These are phyloP conservation scores for Xenopus petersii DNA, from an alignment of 2,797 vertebrate species.

Conservation along the genomic window DNA sequence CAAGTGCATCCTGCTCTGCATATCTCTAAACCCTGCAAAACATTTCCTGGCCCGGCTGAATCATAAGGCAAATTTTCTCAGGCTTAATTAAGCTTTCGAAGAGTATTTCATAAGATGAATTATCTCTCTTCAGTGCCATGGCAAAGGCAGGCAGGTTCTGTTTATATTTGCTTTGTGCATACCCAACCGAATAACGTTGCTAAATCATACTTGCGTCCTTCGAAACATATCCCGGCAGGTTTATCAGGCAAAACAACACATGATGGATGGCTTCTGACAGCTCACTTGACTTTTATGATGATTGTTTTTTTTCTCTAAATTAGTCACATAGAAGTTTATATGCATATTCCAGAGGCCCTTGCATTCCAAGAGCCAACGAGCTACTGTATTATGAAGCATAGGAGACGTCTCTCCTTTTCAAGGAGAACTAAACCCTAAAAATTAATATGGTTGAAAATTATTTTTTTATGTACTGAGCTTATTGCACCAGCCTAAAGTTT, in stretches of 20 bases:
- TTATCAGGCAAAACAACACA: neutral
- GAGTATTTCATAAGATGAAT: conserved; percentile 18
- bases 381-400: no score
- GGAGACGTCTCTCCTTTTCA: no score
- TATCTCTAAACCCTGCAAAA: neutral
- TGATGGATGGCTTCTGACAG: neutral
- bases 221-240: conserved; percentile 55
- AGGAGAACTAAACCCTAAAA: no score
- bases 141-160: conserved; percentile 49
- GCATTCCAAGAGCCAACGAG: no score
- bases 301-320: no score
- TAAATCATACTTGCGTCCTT: conserved; percentile 52
- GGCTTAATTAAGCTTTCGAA: conserved; percentile 15
- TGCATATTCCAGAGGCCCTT: no score
- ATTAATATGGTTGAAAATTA: no score
- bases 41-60: neutral
- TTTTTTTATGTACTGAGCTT: no score
- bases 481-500: no score
- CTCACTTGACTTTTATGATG: neutral
- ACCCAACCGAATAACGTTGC: conserved; percentile 39
- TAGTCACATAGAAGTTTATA: no score
- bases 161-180: conserved; percentile 50
- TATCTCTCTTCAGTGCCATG: conserved; percentile 42
- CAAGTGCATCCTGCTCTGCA: neutral
- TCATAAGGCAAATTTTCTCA: conserved; percentile 15